Percentiles rank a stretch among this genome's conserved stretches.
Evolutionary conservation across 2,113 vertebrate species (phyloP).

Genomic region (Dunckerocampus dactyliophorus): DNA sequence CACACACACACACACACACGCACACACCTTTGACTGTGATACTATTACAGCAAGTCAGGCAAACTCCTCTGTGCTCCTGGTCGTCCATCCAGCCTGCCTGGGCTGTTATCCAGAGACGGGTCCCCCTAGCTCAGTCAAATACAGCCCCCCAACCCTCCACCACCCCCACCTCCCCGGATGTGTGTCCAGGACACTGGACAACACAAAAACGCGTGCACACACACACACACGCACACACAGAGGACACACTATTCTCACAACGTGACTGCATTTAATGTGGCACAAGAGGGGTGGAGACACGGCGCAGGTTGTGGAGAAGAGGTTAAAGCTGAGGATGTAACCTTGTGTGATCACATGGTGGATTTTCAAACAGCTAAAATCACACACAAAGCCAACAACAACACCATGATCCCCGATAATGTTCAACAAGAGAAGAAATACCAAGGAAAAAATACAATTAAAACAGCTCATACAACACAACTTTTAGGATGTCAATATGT

Average conservation of each 20-base stretch:
- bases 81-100: slow-evolving; percentile 37
- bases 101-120: slow-evolving; percentile 39
- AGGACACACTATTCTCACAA: slow-evolving; percentile 56
- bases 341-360: too few relatives aligned
- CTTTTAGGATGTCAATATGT: too few relatives aligned
- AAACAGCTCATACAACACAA: too few relatives aligned
- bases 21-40: slow-evolving; percentile 14
- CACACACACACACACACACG: neutral
- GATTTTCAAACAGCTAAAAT: too few relatives aligned
- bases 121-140: slow-evolving; percentile 30
- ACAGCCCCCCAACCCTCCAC: slow-evolving; percentile 24
- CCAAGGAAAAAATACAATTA: too few relatives aligned
- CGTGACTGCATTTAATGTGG: slow-evolving; percentile 40
- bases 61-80: too few relatives aligned
- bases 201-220: slow-evolving; percentile 49
- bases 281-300: too few relatives aligned
- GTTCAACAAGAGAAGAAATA: too few relatives aligned
- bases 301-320: too few relatives aligned
- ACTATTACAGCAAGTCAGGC: slow-evolving; percentile 25
- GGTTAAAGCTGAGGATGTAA: too few relatives aligned
- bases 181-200: slow-evolving; percentile 55
- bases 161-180: slow-evolving; percentile 33
- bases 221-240: slow-evolving; percentile 47
- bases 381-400: too few relatives aligned
- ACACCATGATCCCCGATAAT: too few relatives aligned